phyloP scores from a whole-genome alignment of 2,113 vertebrate genomes.

The Rhegmatorhina hoffmannsi region DNA sequence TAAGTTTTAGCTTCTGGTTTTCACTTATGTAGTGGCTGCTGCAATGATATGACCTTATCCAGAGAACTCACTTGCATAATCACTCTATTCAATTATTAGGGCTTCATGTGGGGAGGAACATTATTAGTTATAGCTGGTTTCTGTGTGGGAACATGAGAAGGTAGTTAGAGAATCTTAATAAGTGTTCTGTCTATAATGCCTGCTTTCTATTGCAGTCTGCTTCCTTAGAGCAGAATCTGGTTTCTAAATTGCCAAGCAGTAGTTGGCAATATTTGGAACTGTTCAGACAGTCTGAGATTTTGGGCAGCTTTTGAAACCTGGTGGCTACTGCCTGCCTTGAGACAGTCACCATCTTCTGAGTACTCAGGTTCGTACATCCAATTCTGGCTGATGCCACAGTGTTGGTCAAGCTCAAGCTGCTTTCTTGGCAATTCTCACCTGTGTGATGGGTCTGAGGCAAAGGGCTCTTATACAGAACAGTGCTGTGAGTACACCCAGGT shows the following conservation, averaged over 20 bases:
- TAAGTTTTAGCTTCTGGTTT: neutral
- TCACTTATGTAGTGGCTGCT: neutral
- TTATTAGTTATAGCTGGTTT: neutral
- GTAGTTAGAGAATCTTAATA: neutral
- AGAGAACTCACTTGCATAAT: neutral
- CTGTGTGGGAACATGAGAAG: neutral
- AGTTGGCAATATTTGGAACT: neutral
- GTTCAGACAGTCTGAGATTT: neutral
- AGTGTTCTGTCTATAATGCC: neutral
- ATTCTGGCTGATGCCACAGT: neutral
- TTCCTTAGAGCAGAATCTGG: neutral
- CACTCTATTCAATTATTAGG: neutral
- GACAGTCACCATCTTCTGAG: fast-evolving
- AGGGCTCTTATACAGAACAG: neutral
- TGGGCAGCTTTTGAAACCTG: neutral
- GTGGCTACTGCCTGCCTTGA: neutral
- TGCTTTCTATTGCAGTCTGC: neutral
- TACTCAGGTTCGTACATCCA: neutral
- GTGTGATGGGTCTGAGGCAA: neutral
- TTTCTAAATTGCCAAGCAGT: neutral
- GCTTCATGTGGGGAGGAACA: neutral
- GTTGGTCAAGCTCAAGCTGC: neutral
- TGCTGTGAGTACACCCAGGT: neutral
- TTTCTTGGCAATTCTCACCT: neutral
- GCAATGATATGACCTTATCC: neutral